Base-by-base conservation (phyloP, 2,113 vertebrate genomes). In the Corythoichthys haematopterus region DNA sequence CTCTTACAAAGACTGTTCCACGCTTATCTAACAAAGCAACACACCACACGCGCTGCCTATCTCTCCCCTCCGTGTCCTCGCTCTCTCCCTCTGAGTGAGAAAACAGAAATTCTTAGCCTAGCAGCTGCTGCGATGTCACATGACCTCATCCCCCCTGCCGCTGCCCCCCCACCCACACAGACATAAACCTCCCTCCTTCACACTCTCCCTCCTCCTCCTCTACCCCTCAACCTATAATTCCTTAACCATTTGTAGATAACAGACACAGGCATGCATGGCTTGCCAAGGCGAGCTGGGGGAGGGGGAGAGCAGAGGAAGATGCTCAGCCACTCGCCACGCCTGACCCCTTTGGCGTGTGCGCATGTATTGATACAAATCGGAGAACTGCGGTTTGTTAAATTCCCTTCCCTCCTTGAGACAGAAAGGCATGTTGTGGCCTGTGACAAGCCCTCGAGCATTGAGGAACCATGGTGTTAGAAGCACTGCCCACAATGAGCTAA, bases 11-110 rank as follows among this genome's bases (percentile, higher is more conserved):
- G 79, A 91, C 82, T 63, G 83, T 88, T 88, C 50, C 77, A 66
- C 87, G 91, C 88, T 92, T 91, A 89, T 91, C 92, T 89, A 89
- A 92, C 88, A 91, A 93, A 93, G 91, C 87, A 83, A 88, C 87
- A 75, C 84, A 78, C 88, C 79, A 85, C 87, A 84, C 88, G 79
- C 72, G 70, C 86, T 72, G 85, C 79, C 88, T 85, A 85, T 82
- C 84, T 84, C 84, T 83, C 83, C 70, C 76, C 73, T 84, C 71
- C 69, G 70, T 73, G 72, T 82, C 80, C 81, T 72, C 46, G 59
- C 80, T 74, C 84, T 65, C 81, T 68, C 83, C 72, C 75, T 72
- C 82, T 80, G 80, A 57, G 81, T 89, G 61, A 80, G 89, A 87
- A 91, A 87, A 93, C 88, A 82, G 84, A 92, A 78, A 84, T 81